Base-by-base conservation (phyloP, 2,888 invertebrate species). In the Lasius platythorax region DNA sequence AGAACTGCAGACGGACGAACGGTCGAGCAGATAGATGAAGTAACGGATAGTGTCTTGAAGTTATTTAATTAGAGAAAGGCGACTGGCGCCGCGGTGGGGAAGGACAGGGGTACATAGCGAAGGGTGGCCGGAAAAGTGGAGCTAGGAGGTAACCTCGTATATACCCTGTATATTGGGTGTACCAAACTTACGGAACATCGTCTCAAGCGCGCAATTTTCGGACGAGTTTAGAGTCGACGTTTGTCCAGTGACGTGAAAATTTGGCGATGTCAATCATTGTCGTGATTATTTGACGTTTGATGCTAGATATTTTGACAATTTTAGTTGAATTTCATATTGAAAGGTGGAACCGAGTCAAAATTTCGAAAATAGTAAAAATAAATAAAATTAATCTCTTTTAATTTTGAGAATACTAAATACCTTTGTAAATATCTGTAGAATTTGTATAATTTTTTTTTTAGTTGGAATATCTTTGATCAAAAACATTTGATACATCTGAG, bases 11-110 rank as follows among this genome's bases (percentile, higher is more conserved):
- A 68, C 87, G 86, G 70, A 73, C 82, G 67, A 85, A 84, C 87
- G 81, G 87, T 79, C 87, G 84, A 83, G 84, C 74, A 88, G 91
- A 86, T 89, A 90, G 91, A 91, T 90, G 91, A 92, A 92, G 92
- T 92, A 92, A 92, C 91, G 91, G 92, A 93, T 93, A 93, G 92
- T 93, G 93, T 93, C 92, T 92, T 89, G 88, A 92, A 94, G 94
- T 94, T 94, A 94, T 94, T 94, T 94, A 93, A 94, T 94, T 93
- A 94, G 91, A 91, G 91, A 88, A 89, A 87, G 86, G 84, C 78
- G 83, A 78, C 56, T 58, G 50, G 56, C 58, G 70, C 23, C 43
- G 33, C 23, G 70, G 40, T 53, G 28, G 37, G 61, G 33, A 73
- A 75, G 67, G 70, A 70, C 67, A 30, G 58, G 58, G 68, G 68